Evolutionary conservation across 2,113 vertebrate genomes (phyloP).

Genomic region (Pelvicachromis taeniatus): DNA sequence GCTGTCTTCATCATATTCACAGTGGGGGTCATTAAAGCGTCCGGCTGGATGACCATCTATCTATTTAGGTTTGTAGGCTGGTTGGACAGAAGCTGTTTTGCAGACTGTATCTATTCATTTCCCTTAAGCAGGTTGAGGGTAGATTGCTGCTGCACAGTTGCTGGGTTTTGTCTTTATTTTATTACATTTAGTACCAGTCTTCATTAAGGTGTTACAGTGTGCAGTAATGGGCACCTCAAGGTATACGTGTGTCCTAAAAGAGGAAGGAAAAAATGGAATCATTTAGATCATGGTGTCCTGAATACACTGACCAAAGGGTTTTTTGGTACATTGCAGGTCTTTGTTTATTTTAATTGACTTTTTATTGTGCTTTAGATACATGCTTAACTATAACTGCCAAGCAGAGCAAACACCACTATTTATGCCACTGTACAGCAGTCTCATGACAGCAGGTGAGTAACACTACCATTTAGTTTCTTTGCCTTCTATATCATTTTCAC

Average conservation of each 20-base stretch:
- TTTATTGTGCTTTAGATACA: not conserved
- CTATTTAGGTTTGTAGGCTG: slow-evolving; percentile 7
- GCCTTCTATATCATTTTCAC: not conserved
- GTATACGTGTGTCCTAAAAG: not conserved
- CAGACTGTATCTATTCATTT: not conserved
- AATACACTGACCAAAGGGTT: not conserved
- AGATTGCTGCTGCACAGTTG: not conserved
- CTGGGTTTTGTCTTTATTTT: not conserved
- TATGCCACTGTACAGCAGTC: not conserved
- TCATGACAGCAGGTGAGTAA: not conserved
- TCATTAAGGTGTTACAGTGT: slow-evolving; percentile 4
- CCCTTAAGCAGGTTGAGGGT: not conserved
- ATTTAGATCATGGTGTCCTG: not conserved
- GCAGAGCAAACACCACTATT: not conserved
- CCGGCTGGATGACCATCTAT: slow-evolving; percentile 2
- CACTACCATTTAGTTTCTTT: not conserved
- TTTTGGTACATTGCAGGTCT: not conserved
- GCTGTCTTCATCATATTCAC: slow-evolving; percentile 21
- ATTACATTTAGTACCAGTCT: not conserved
- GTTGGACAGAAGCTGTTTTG: not conserved
- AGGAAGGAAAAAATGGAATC: not conserved
- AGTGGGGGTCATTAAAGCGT: slow-evolving; percentile 2
- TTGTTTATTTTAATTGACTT: not conserved
- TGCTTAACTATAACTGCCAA: not conserved
- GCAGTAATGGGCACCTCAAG: not conserved